Evolutionary conservation across 2,888 invertebrate genomes (phyloP).

Genomic region (Hirudinaria manillensis): DNA sequence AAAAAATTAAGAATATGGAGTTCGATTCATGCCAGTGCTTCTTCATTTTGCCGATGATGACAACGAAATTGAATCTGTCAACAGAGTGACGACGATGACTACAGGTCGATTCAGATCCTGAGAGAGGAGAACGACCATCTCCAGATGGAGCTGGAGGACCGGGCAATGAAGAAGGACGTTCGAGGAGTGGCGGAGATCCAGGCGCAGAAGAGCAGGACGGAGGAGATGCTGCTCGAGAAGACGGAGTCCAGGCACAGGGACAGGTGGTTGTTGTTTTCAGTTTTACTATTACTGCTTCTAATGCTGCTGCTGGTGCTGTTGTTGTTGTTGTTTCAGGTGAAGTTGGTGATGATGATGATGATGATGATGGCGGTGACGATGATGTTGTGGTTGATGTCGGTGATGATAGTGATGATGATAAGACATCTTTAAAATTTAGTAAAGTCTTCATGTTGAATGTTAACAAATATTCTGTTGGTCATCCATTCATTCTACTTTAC

Average conservation of each 20-base stretch:
- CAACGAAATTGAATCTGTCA: conserved; percentile 29
- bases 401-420: not conserved
- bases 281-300: not conserved
- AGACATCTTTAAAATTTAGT: too few species aligned
- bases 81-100: conserved; percentile 51
- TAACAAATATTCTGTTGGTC: too few species aligned
- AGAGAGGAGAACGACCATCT: conserved; percentile 47
- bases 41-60: too few species aligned
- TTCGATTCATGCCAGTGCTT: too few species aligned
- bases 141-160: conserved; percentile 43
- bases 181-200: conserved; percentile 40
- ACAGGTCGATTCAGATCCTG: conserved; percentile 50
- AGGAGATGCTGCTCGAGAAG: conserved; percentile 46
- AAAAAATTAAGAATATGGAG: too few species aligned
- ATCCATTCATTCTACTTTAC: too few species aligned
- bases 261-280: conserved; percentile 25
- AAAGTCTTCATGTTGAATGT: too few species aligned
- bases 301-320: not conserved
- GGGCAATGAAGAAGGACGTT: conserved; percentile 42
- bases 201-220: conserved; percentile 44
- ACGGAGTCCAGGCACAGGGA: conserved; percentile 43
- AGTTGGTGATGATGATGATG: not conserved
- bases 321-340: not conserved
- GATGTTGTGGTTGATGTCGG: not conserved
- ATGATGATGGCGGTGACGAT: not conserved